Evolutionary conservation across 2,113 vertebrate species (phyloP).

Genomic region (Pelecanus crispus): DNA sequence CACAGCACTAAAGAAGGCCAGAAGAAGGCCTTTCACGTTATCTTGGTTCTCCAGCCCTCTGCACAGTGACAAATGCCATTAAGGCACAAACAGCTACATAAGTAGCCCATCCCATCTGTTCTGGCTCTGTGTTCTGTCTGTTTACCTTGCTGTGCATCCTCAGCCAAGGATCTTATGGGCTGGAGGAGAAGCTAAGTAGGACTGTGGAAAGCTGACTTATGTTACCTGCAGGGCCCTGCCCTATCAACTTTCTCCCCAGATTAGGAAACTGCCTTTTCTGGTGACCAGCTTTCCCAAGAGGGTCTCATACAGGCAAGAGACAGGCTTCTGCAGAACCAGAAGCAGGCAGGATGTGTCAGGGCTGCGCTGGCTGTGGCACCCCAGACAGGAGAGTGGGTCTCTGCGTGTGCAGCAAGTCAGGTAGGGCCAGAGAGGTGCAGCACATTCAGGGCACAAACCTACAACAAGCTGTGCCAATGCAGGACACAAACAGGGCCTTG

Average conservation of each 20-base stretch:
- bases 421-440: background rate
- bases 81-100: background rate
- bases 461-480: background rate
- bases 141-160: background rate
- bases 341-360: background rate
- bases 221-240: background rate
- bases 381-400: background rate
- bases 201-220: background rate
- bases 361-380: background rate
- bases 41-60: background rate
- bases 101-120: background rate
- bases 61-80: background rate
- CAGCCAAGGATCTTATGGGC: background rate
- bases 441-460: background rate
- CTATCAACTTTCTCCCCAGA: background rate
- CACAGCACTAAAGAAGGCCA: background rate
- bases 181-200: background rate
- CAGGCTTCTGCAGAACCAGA: background rate
- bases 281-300: background rate
- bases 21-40: background rate
- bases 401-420: background rate
- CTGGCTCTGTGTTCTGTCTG: background rate
- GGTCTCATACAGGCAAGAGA: background rate
- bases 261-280: background rate
- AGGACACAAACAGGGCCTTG: background rate